These are phyloP conservation scores for Peribatodes rhomboidaria DNA, from an alignment of 2,888 invertebrate genomes.

Conservation along the genomic window DNA sequence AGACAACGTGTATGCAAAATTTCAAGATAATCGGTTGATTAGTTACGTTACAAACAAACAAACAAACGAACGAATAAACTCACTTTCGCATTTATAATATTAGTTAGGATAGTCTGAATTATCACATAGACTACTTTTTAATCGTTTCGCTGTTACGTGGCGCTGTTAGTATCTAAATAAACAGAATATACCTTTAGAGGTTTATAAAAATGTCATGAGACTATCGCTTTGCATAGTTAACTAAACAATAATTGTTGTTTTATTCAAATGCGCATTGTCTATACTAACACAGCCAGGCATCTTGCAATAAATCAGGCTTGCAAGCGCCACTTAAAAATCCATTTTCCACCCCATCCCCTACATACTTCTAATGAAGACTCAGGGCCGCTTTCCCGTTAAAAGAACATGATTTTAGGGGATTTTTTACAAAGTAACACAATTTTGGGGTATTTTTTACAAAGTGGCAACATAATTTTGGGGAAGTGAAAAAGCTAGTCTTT, in stretches of 20 bases:
- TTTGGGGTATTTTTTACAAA: slow-evolving; percentile 28
- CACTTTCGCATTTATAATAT: no score
- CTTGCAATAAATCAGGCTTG: slow-evolving; percentile 77
- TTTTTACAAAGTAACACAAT: slow-evolving; percentile 52
- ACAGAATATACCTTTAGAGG: no score
- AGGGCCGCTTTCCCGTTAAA: slow-evolving; percentile 47
- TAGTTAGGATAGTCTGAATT: no score
- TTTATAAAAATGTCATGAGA: no score
- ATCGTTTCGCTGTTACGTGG: no score
- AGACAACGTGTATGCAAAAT: no score
- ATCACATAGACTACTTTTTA: no score
- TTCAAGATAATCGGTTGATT: no score
- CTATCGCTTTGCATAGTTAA: no score
- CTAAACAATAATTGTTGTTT: background rate
- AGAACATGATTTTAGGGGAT: slow-evolving; percentile 56
- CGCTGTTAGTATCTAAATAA: no score
- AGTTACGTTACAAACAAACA: no score
- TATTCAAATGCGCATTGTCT: slow-evolving; percentile 49
- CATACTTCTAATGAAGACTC: slow-evolving; percentile 58
- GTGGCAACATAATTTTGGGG: slow-evolving; percentile 42
- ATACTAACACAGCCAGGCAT: slow-evolving; percentile 49
- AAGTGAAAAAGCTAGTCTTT: slow-evolving; percentile 14
- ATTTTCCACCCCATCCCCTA: slow-evolving; percentile 62
- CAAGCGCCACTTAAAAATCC: slow-evolving; percentile 77
- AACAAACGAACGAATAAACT: no score